A percentile compares a stretch with the other conserved stretches of the same genome.
These are phyloP conservation scores for Acanthopagrus latus DNA, from an alignment of 2,797 vertebrate genomes.

Conservation along the genomic window DNA sequence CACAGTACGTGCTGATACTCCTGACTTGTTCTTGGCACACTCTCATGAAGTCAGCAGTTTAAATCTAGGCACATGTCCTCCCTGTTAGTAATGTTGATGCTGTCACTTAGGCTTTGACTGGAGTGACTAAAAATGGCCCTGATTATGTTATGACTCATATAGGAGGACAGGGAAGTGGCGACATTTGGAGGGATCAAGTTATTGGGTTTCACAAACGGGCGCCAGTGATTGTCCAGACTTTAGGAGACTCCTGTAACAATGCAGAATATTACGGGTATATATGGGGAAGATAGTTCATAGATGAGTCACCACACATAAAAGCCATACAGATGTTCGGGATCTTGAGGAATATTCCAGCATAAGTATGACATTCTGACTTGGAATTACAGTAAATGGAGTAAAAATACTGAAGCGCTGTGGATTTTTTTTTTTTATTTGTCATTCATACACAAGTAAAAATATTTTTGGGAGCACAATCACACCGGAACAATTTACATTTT, in stretches of 20 bases:
- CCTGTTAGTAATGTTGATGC: conserved; percentile 60
- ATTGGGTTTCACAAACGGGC: conserved; percentile 85
- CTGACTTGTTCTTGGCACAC: conserved; percentile 52
- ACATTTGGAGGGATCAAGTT: conserved; percentile 74
- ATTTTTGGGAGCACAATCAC: conserved; percentile 24
- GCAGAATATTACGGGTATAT: conserved; percentile 32
- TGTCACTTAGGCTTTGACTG: conserved; percentile 67
- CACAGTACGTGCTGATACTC: conserved; percentile 24
- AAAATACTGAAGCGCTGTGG: conserved; percentile 18
- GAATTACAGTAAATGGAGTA: background rate
- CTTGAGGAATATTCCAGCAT: background rate
- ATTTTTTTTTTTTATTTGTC: conserved; percentile 60
- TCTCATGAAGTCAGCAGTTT: conserved; percentile 36
- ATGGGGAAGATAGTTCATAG: conserved; percentile 28
- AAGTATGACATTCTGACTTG: background rate
- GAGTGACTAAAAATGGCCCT: conserved; percentile 81
- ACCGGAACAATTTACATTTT: conserved; percentile 26
- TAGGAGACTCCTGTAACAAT: conserved; percentile 43
- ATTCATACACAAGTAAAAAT: conserved; percentile 65
- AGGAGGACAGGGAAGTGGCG: conserved; percentile 63
- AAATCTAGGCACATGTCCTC: conserved; percentile 54
- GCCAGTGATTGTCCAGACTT: conserved; percentile 65
- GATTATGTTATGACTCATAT: conserved; percentile 75
- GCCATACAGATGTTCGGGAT: background rate
- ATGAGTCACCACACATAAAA: conserved; percentile 35